Evolutionary conservation across 2,888 invertebrate species (phyloP), one percentile per base, ranked within the genome.

Genomic region (Platynereis dumerilii): DNA sequence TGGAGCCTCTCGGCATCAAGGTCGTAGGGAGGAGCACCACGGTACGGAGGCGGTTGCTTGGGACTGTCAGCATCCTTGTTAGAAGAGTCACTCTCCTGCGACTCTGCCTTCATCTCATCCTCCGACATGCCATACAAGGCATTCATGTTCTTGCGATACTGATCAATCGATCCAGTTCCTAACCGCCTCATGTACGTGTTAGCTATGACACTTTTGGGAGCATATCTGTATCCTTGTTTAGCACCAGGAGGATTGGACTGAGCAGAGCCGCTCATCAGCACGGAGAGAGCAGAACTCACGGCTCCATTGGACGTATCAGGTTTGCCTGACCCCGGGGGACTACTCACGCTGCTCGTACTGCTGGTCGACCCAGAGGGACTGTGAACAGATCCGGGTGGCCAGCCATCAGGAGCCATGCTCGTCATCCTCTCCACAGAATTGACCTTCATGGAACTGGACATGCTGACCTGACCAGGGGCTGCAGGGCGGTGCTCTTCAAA

Each of bases 121-220:
- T 22, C 22, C 34, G 64, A 64, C 20, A 42, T 53, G 20, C 58
- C 27, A 66, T 80, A 80, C 42, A 80, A 64, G 65, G 70, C 70
- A 54, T 74, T 74, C 72, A 80, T 72, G 65, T 76, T 78, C 69
- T 77, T 74, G 60, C 79, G 78, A 69, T 80, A 82, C 64, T 78
- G 76, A 58, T 79, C 77, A 64, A 79, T 67, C 2, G 78, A 77
- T 26, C 74, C 74, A 27, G 74, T 67, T 45, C 75, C 79, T 66
- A 78, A 70, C 60, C 74, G 73, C 20, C 72, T 75, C 69, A 82
- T 80, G 72, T 84, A 84, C 2, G 82, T 82, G 69, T 82, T 81
- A 39, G 81, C 78, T 39, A 84, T 83, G 60, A 80, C 80, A 72
- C 78, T 81, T 65, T 78, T 79, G 3, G 83, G 77, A 24, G 84